phyloP scores from a whole-genome alignment of 2,797 vertebrate species.

The Pipistrellus pipistrellus region DNA sequence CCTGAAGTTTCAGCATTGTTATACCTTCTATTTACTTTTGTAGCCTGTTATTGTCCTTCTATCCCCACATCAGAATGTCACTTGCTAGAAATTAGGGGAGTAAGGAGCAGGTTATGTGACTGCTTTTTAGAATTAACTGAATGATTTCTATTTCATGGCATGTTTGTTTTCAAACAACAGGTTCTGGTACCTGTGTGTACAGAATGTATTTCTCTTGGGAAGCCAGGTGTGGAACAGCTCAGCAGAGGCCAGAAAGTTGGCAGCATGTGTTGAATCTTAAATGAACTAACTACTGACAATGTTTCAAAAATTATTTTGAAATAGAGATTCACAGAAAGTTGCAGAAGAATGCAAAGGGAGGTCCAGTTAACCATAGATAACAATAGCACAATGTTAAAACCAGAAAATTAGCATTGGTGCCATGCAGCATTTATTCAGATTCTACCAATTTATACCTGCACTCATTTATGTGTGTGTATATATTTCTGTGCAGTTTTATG shows the following conservation, averaged over 20 bases:
- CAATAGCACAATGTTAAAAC: not conserved
- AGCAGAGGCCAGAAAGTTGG: not conserved
- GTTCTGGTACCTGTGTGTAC: not conserved
- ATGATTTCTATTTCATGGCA: slow-evolving; percentile 53
- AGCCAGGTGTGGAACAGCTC: not conserved
- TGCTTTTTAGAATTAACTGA: not conserved
- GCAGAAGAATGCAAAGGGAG: not conserved
- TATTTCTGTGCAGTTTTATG: not conserved
- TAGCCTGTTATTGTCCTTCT: not conserved
- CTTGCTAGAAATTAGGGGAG: not conserved
- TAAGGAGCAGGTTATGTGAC: not conserved
- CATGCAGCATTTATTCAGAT: not conserved
- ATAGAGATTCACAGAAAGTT: not conserved
- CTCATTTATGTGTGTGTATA: not conserved
- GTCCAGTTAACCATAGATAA: not conserved
- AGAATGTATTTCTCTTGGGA: not conserved
- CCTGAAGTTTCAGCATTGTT: not conserved
- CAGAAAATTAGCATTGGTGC: not conserved
- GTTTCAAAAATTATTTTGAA: not conserved
- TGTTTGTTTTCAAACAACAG: slow-evolving; percentile 13
- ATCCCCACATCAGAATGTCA: fast-evolving
- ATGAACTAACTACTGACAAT: not conserved
- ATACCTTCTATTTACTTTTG: not conserved
- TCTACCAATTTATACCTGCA: not conserved
- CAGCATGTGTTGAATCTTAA: not conserved